These are phyloP conservation scores for Clivina fossor DNA, from an alignment of 2,888 invertebrate genomes.

Conservation along the genomic window DNA sequence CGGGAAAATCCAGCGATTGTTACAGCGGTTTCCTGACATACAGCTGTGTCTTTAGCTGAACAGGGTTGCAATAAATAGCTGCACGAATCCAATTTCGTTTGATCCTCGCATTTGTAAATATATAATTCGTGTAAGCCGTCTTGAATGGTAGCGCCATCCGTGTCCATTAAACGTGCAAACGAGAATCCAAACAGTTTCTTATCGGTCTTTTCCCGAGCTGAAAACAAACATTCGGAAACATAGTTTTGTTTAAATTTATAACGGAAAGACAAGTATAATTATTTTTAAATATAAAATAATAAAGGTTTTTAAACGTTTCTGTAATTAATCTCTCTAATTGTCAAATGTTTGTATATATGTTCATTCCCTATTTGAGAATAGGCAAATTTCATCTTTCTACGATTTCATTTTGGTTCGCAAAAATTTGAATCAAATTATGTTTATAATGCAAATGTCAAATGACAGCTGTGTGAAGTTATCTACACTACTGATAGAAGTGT, in stretches of 20 bases:
- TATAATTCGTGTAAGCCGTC: slow-evolving; percentile 88
- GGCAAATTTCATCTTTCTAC: no score
- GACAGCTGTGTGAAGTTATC: no score
- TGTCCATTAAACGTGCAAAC: slow-evolving; percentile 87
- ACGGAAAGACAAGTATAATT: not conserved
- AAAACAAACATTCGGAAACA: slow-evolving; percentile 19
- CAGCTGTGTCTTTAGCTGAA: slow-evolving; percentile 64
- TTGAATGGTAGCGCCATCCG: slow-evolving; percentile 84
- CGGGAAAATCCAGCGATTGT: slow-evolving; percentile 63
- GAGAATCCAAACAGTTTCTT: slow-evolving; percentile 90
- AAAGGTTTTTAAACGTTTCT: slow-evolving; percentile 52
- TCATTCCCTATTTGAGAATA: no score
- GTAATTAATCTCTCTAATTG: no score
- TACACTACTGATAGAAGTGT: no score
- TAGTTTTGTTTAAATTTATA: no score
- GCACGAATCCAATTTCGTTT: slow-evolving; percentile 65
- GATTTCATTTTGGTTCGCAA: no score
- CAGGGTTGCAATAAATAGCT: slow-evolving; percentile 67
- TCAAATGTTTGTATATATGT: no score
- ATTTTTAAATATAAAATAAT: slow-evolving; percentile 6
- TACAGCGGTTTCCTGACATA: slow-evolving; percentile 57
- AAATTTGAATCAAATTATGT: no score
- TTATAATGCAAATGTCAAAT: no score
- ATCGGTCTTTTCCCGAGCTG: slow-evolving; percentile 86
- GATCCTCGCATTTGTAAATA: slow-evolving; percentile 91